Evolutionary conservation across 1,140 invertebrate species (phyloP).

Genomic region (Caenorhabditis remanei): DNA sequence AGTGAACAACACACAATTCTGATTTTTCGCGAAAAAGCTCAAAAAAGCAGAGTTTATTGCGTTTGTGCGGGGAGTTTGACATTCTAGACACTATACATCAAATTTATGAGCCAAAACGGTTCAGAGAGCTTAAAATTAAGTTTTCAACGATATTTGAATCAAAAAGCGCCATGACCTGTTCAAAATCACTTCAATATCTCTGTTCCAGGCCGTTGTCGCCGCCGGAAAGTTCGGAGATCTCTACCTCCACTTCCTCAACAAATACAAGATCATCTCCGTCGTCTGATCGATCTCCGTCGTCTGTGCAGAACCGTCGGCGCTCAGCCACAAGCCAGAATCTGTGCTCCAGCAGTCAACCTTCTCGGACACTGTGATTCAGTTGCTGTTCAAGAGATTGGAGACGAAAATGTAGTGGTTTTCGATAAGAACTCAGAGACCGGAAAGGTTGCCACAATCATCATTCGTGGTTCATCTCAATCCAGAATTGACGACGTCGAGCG

Average conservation of each 20-base stretch:
- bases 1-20: too few relatives aligned
- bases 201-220: slow-evolving; percentile 83
- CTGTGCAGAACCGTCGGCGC: slow-evolving; percentile 91
- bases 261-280: slow-evolving; percentile 97
- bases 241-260: slow-evolving; percentile 96
- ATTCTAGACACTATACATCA: too few relatives aligned
- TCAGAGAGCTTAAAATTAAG: too few relatives aligned
- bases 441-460: slow-evolving; percentile 90
- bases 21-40: too few relatives aligned
- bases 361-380: slow-evolving; percentile 92
- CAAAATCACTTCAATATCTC: too few relatives aligned
- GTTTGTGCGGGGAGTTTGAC: too few relatives aligned
- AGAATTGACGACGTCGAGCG: slow-evolving; percentile 99
- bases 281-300: slow-evolving; percentile 91
- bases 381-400: slow-evolving; percentile 94
- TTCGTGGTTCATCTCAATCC: slow-evolving; percentile 96
- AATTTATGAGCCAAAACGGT: too few relatives aligned
- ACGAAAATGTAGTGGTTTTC: slow-evolving; percentile 93
- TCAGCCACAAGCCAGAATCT: slow-evolving; percentile 85
- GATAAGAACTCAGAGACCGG: slow-evolving; percentile 83
- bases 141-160: too few relatives aligned
- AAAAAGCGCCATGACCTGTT: too few relatives aligned
- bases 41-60: too few relatives aligned
- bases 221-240: slow-evolving; percentile 98
- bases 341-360: slow-evolving; percentile 89